Conservation (phyloP, 2,113 vertebrate genomes). For the Lagopus muta region DNA sequence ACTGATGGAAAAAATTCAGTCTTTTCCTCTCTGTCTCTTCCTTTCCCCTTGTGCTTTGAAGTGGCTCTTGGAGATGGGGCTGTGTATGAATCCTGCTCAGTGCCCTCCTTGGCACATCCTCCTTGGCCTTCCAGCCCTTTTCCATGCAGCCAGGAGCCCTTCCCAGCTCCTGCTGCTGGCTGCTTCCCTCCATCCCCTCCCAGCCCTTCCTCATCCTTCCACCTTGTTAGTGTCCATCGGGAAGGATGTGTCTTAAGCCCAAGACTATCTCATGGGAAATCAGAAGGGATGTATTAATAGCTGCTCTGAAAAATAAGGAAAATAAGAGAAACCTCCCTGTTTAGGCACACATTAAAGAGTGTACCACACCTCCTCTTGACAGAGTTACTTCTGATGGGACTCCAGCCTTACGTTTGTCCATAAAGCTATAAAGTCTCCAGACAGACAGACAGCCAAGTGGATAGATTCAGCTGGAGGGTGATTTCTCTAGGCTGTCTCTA, state of each 20-base stretch:
- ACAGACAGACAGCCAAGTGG: background rate
- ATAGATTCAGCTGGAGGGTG: fast-evolving
- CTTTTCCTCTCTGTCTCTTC: background rate
- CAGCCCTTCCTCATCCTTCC: background rate
- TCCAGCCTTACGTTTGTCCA: background rate
- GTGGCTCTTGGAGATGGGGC: background rate
- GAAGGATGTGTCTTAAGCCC: background rate
- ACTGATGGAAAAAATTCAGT: background rate
- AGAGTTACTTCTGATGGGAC: background rate
- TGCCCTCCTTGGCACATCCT: background rate
- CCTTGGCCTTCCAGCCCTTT: background rate
- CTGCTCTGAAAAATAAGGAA: background rate
- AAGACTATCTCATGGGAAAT: background rate
- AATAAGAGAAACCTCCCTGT: background rate
- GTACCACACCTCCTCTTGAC: background rate
- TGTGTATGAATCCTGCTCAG: fast-evolving
- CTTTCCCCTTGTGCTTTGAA: background rate
- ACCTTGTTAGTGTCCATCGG: background rate
- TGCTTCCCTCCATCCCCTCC: background rate
- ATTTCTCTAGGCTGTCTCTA: background rate
- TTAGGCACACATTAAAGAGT: background rate
- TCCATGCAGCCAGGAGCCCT: background rate
- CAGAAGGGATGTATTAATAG: background rate
- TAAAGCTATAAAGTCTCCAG: background rate
- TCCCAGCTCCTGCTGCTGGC: background rate